Evolutionary conservation across 2,797 vertebrate genomes (phyloP), one percentile per base, ranked within the genome.

Genomic region (Megaceryle alcyon): DNA sequence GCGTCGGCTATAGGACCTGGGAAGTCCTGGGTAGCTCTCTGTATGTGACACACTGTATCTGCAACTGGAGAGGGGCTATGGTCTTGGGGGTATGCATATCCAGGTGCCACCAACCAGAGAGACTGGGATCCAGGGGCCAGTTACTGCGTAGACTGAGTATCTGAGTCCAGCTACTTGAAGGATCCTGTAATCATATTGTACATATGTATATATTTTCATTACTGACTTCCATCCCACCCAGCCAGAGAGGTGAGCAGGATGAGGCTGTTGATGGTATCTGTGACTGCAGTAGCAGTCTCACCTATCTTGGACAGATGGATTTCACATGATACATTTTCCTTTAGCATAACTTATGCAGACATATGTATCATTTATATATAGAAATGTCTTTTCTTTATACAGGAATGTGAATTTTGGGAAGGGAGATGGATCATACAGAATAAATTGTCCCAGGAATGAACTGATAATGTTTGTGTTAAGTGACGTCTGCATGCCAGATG

Each of bases 281-380:
- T 28, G 23, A 63, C 48, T 64, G 15, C 20, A 84, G 26, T 39
- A 94, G 49, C 28, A 84, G 0, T 0, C 22, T 71, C 25, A 61
- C 2, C 14, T 75, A 2, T 43, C 31, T 68, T 1, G 0, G 16
- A 10, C 8, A 6, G 12, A 9, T 81, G 20, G 7, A 60, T 53
- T 17, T 37, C 46, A 8, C 29, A 60, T 66, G 26, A 43, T 19
- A 53, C 23, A 53, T 33, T 71, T 81, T 81, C 46, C 26, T 76
- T 54, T 49, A 56, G 57, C 35, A 46, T 7, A 31, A 21, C 5
- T 46, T 28, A 33, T 17, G 8, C 41, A 43, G 31, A 28, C 25
- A 37, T 22, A 12, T 18, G 2, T 39, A 64, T 25, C 6, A 35
- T 69, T 80, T 69, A 8, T 26, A 59, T 5, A 7, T 17, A 53